Conservation (phyloP, 2,888 invertebrate species). For the Neoitamus cyanurus region DNA sequence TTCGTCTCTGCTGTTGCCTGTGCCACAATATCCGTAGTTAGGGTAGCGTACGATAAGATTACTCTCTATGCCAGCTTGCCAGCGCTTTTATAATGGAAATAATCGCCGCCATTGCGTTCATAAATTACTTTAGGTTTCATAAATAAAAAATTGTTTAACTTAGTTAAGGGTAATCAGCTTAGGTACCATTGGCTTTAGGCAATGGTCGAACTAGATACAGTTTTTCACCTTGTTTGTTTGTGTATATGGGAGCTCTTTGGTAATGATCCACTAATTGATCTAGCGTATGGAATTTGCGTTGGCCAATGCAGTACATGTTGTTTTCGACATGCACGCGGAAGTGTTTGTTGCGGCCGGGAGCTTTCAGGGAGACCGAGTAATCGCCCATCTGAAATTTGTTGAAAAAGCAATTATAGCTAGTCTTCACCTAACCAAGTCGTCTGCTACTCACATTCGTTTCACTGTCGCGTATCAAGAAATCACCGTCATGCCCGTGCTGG, state of each 20-base stretch:
- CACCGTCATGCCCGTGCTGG: slow-evolving; percentile 96
- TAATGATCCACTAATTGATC: slow-evolving; percentile 98
- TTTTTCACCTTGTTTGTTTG: slow-evolving; percentile 97
- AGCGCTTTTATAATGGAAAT: slow-evolving; percentile 16
- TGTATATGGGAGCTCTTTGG: slow-evolving; percentile 98
- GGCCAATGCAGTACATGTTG: slow-evolving; percentile 95
- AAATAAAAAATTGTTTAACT: slow-evolving; percentile 38
- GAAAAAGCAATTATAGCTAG: slow-evolving; percentile 43
- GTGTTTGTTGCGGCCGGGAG: slow-evolving; percentile 97
- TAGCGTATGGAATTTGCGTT: slow-evolving; percentile 94
- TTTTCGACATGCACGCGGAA: slow-evolving; percentile 97
- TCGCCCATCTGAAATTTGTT: slow-evolving; percentile 88
- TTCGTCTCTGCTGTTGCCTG: neutral
- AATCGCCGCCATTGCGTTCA: slow-evolving; percentile 25
- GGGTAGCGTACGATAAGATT: slow-evolving; percentile 8
- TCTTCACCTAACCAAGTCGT: neutral
- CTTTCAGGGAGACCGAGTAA: slow-evolving; percentile 97
- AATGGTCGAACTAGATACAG: slow-evolving; percentile 95
- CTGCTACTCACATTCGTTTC: slow-evolving; percentile 93
- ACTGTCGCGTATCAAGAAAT: slow-evolving; percentile 98
- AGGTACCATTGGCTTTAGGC: slow-evolving; percentile 73
- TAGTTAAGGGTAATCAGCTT: slow-evolving; percentile 54
- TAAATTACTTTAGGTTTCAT: slow-evolving; percentile 32
- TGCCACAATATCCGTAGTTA: slow-evolving; percentile 27
- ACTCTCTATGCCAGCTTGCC: slow-evolving; percentile 24